Base-by-base conservation (phyloP, 2,888 invertebrate genomes). In the Phytoseiulus persimilis region DNA sequence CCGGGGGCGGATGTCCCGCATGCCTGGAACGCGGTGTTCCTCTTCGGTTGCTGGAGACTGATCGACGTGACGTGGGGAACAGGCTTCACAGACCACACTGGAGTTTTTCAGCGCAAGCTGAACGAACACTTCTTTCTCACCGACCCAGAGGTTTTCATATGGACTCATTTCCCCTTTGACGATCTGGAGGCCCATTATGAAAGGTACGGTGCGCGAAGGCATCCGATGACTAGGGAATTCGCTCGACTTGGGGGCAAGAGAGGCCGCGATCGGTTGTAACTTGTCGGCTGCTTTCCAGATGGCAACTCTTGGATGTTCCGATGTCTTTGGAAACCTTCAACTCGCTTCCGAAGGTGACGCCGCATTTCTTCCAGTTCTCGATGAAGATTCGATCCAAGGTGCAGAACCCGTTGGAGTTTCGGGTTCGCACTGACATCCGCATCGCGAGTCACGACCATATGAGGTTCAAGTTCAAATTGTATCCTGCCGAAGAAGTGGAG, bases 251-350 rank as follows among this genome's bases (percentile, higher is more conserved):
- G n/a, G n/a, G n/a, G n/a, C n/a, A n/a, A n/a, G n/a, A n/a, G n/a
- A n/a, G n/a, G n/a, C n/a, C n/a, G n/a, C n/a, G n/a, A n/a, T n/a
- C n/a, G n/a, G n/a, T n/a, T n/a, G n/a, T n/a, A n/a, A n/a, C n/a
- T n/a, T n/a, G n/a, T n/a, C n/a, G n/a, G n/a, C n/a, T 9, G 83
- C 89, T 90, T 83, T 83, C 5, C 90, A 92, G 92, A 90, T 93
- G 93, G 93, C 93, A 94, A 92, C 92, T 94, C 11, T 91, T 94
- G 90, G 93, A 93, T 91, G 92, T 92, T 90, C 93, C 93, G 6
- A 92, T 93, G 84, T 92, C 92, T 9, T 91, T 93, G 90, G 92
- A 93, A 14, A 92, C 93, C 89, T 94, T 94, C 92, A 93, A 93
- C 87, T 91, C 92, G 45, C 92, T 93, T 83, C 93, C 94, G 0